These are phyloP conservation scores for Alosa sapidissima DNA, from an alignment of 2,797 vertebrate genomes.

Conservation along the genomic window DNA sequence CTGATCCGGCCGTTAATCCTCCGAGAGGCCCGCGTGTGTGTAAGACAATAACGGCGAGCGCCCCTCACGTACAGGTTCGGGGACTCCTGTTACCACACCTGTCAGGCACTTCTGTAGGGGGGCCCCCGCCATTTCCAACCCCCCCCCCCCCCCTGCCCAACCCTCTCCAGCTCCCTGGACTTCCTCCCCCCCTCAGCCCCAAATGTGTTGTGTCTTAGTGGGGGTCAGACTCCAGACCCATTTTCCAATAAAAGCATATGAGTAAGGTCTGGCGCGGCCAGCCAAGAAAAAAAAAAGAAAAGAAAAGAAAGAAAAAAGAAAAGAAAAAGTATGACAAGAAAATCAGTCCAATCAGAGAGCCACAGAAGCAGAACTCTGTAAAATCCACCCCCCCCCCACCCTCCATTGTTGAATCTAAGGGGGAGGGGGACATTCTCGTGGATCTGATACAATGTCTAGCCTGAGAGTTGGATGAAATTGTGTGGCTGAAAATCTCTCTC, in stretches of 20 bases:
- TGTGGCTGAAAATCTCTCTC: background rate
- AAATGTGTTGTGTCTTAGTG: conserved; percentile 8
- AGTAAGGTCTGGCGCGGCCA: conserved; percentile 3
- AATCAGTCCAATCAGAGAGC: conserved; percentile 10
- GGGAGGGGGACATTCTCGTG: conserved; percentile 18
- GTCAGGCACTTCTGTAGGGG: conserved; percentile 53
- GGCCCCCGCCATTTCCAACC: conserved; percentile 18
- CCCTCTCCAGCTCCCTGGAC: background rate
- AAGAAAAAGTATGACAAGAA: conserved; percentile 5
- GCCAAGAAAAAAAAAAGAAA: background rate
- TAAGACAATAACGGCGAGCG: conserved; percentile 78
- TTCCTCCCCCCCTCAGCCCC: background rate
- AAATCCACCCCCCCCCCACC: conserved; percentile 22
- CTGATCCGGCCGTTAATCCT: conserved; percentile 70
- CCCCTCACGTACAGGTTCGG: conserved; percentile 59
- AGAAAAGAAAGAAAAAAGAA: background rate
- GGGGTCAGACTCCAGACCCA: background rate
- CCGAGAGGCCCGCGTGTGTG: conserved; percentile 63
- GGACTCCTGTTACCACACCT: conserved; percentile 69
- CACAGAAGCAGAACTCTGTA: conserved; percentile 20
- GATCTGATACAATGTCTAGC: conserved; percentile 16
- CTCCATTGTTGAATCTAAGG: background rate
- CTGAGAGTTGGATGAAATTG: background rate
- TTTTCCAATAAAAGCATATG: conserved; percentile 17
- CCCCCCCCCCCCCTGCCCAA: background rate